Base-by-base conservation (phyloP, 1,140 invertebrate species). In the Ooceraea biroi region DNA sequence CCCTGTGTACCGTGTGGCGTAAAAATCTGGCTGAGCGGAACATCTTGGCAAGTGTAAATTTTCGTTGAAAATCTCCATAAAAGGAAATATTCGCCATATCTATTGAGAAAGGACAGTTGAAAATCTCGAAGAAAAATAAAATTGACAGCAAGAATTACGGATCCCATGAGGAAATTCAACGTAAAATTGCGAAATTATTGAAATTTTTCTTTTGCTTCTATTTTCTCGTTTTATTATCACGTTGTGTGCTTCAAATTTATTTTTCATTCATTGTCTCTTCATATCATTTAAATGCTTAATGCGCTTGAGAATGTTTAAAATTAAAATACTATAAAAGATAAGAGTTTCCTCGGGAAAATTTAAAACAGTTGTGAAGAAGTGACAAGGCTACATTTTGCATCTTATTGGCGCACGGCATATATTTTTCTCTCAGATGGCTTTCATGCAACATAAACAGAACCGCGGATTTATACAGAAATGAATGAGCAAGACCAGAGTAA, bases 21-120 rank as follows among this genome's bases (percentile, higher is more conserved):
- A 46, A 80, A 69, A 80, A 80, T 80, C 41, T 69, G 19, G 65
- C 8, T 25, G 65, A 57, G 55, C 65, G 5, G 55, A 78, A 44
- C 27, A 11, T 57, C n/a, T 50, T 50, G 41, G 17, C n/a, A 57
- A 10, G 22, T 44, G 22, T 4, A 58, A 58, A 17, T 55, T 14
- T 41, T 57, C 0, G 19, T 46, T 0, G 46, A 77, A 52, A 14
- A 66, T 55, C 25, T 25, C 10, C 30, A 1, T 10, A 17, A 27
- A 55, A 65, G 27, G n/a, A 14, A 19, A 58, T 46, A 58, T 46
- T 12, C n/a, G 19, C 11, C 4, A 5, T 27, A 44, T 12, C 3
- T 46, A 19, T 41, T 19, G 14, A 7, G 1, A 36, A 36, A 14
- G 17, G 2, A 41, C 8, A 60, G 8, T 55, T 10, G 25, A 12